These are phyloP conservation scores for Polyommatus iphigenia DNA, from an alignment of 2,888 invertebrate species.

Conservation along the genomic window DNA sequence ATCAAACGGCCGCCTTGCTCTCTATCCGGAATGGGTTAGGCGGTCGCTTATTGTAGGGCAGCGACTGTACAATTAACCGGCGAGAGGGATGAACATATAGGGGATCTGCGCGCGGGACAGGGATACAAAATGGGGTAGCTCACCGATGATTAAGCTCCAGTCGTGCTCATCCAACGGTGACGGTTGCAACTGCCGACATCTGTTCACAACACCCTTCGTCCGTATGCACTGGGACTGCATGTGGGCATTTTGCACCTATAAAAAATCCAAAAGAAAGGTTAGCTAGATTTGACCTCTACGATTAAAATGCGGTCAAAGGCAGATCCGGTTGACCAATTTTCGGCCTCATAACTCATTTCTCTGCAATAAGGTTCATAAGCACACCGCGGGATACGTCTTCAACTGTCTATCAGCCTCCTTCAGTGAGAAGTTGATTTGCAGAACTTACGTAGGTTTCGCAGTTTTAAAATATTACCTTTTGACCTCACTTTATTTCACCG, in stretches of 20 bases:
- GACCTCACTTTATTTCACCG: background rate
- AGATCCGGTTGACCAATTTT: background rate
- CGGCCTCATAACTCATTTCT: background rate
- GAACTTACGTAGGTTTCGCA: background rate
- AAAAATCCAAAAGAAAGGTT: background rate
- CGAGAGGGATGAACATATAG: slow-evolving; percentile 56
- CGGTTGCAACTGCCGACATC: slow-evolving; percentile 67
- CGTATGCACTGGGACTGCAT: slow-evolving; percentile 31
- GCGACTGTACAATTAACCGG: slow-evolving; percentile 46
- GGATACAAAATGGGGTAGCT: slow-evolving; percentile 61
- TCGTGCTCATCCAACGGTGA: slow-evolving; percentile 72
- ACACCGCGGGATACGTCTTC: background rate
- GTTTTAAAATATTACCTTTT: background rate
- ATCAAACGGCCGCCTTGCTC: background rate
- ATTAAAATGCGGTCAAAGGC: background rate
- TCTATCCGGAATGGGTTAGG: background rate
- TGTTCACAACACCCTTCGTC: slow-evolving; percentile 51
- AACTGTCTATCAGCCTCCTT: background rate
- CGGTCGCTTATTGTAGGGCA: slow-evolving; percentile 33
- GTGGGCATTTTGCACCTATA: background rate
- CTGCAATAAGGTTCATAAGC: background rate
- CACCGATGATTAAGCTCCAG: slow-evolving; percentile 54
- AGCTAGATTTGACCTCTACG: background rate
- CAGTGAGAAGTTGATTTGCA: background rate
- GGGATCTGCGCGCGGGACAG: slow-evolving; percentile 48